Percentiles rank a stretch among this genome's conserved stretches.
Evolutionary conservation across 2,113 vertebrate genomes (phyloP).

Genomic region (Acanthisitta chloris): DNA sequence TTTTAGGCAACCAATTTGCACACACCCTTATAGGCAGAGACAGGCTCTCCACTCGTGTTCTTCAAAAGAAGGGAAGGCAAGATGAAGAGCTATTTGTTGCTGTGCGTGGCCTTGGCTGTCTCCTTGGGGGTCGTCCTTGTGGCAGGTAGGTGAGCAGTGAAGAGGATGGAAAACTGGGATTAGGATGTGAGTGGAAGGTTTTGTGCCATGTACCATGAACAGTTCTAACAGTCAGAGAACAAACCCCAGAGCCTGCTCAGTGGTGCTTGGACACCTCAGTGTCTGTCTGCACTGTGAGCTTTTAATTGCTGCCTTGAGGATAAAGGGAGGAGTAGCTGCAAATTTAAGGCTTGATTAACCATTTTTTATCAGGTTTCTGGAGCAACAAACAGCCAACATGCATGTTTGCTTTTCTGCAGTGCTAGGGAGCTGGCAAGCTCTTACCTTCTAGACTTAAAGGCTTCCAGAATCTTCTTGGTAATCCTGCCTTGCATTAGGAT

Average conservation of each 20-base stretch:
- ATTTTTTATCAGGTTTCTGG: background rate
- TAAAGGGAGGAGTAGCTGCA: background rate
- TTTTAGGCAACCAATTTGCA: conserved; percentile 75
- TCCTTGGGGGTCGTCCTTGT: conserved; percentile 58
- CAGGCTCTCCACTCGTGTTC: background rate
- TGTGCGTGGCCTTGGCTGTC: conserved; percentile 30
- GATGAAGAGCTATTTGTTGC: conserved; percentile 69
- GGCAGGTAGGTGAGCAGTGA: conserved; percentile 69
- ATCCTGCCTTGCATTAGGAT: background rate
- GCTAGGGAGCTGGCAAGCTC: background rate
- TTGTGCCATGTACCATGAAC: background rate
- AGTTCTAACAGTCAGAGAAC: background rate
- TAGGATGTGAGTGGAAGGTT: background rate
- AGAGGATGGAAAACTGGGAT: background rate
- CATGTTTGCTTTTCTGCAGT: background rate
- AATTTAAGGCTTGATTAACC: background rate
- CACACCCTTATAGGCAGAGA: conserved; percentile 54
- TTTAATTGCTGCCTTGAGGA: background rate
- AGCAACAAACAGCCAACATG: background rate
- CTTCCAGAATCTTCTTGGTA: background rate
- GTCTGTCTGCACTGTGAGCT: background rate
- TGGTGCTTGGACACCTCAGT: background rate
- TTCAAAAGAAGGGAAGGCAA: conserved; percentile 63
- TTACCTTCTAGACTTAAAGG: background rate
- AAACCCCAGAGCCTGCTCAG: background rate